Conservation (phyloP, 2,888 invertebrate species). For the Stenchaetothrips biformis region DNA sequence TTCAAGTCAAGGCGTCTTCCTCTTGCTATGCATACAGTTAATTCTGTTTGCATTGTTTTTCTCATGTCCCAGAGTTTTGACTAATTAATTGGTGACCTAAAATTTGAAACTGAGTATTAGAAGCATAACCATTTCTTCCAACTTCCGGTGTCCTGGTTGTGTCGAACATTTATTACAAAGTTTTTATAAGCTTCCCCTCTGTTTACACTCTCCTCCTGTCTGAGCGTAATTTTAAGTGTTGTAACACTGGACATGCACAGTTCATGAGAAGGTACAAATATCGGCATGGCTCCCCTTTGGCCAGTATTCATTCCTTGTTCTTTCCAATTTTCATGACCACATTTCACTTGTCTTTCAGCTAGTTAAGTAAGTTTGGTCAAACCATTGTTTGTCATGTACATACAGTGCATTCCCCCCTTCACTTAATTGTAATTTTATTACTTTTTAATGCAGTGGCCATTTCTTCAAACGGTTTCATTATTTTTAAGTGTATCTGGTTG, state of each 20-base stretch:
- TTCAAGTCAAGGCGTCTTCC: background rate
- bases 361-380: background rate
- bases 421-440: background rate
- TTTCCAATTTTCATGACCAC: slow-evolving; percentile 7
- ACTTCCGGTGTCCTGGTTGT: background rate
- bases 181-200: background rate
- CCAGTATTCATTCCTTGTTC: background rate
- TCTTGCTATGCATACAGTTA: background rate
- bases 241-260: background rate
- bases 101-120: too few species aligned
- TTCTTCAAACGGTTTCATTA: background rate
- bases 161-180: background rate
- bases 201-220: background rate
- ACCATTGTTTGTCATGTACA: slow-evolving; percentile 4
- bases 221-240: slow-evolving; percentile 3
- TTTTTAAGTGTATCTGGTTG: background rate
- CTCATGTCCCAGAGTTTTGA: too few species aligned
- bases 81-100: too few species aligned
- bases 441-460: background rate
- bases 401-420: background rate
- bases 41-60: background rate
- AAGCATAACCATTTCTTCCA: too few species aligned
- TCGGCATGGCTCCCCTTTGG: background rate
- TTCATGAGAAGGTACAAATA: background rate
- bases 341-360: background rate